A percentile compares a stretch with the other conserved stretches of the same genome.
Conservation (phyloP, 1,140 invertebrate species). For the Drosophila parabipectinata region DNA sequence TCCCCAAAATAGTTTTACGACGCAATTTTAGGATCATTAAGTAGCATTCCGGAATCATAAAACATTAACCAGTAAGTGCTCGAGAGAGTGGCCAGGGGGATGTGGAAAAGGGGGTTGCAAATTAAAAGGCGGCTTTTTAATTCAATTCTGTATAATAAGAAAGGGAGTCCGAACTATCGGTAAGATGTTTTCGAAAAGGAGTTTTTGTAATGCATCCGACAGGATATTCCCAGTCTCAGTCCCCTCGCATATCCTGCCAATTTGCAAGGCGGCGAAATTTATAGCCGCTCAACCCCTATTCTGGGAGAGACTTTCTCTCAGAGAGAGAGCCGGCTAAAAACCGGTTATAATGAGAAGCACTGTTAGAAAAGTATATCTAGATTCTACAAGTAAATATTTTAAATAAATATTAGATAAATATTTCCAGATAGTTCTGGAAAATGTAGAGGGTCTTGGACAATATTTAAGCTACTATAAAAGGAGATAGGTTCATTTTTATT, state of each 20-base stretch:
- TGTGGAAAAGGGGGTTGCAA: slow-evolving; percentile 26
- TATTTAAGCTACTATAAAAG: too few relatives aligned
- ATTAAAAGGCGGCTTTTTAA: slow-evolving; percentile 29
- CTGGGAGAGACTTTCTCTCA: slow-evolving; percentile 2
- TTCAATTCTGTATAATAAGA: slow-evolving; percentile 26
- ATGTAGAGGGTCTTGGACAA: too few relatives aligned
- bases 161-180: slow-evolving; percentile 6
- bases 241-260: slow-evolving; percentile 37
- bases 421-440: too few relatives aligned
- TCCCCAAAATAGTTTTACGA: slow-evolving; percentile 33
- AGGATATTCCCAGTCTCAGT: slow-evolving; percentile 26
- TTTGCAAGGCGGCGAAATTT: slow-evolving; percentile 61
- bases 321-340: slow-evolving; percentile 3
- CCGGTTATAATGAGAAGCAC: not conserved
- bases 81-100: not conserved
- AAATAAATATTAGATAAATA: not conserved
- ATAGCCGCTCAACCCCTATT: slow-evolving; percentile 55
- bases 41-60: slow-evolving; percentile 30
- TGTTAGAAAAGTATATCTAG: not conserved
- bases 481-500: too few relatives aligned
- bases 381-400: not conserved
- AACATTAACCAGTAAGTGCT: not conserved
- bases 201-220: slow-evolving; percentile 37
- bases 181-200: slow-evolving; percentile 14
- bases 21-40: slow-evolving; percentile 45